These are phyloP conservation scores for Nansenia antarctica DNA, from an alignment of 2,113 vertebrate genomes.

Conservation along the genomic window DNA sequence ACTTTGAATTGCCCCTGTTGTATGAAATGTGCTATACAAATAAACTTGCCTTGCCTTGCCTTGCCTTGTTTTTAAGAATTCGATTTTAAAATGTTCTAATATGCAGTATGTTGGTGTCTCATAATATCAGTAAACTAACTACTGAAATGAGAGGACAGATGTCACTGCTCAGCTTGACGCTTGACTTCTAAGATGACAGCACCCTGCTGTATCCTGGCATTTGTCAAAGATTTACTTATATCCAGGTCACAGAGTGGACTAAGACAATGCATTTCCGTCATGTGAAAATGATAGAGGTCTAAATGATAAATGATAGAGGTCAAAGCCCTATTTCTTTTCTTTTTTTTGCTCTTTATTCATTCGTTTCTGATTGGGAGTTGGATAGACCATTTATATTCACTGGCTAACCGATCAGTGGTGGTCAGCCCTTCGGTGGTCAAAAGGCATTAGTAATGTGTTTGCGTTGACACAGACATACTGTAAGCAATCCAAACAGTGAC, in stretches of 20 bases:
- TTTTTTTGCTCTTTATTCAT: background rate
- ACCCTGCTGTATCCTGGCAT: background rate
- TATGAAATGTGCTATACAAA: no score
- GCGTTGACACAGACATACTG: slow-evolving; percentile 7
- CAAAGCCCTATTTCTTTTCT: background rate
- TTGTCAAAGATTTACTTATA: background rate
- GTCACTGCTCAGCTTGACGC: background rate
- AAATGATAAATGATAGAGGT: no score
- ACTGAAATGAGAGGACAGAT: background rate
- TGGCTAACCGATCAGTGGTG: no score
- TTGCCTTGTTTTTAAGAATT: no score
- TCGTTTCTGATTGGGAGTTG: background rate
- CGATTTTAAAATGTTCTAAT: no score
- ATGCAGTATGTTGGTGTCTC: background rate
- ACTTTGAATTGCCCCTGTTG: no score
- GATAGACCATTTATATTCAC: background rate
- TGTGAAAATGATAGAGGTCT: background rate
- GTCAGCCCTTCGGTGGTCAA: no score
- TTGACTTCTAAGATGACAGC: background rate
- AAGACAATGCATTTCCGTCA: background rate
- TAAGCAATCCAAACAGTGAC: slow-evolving; percentile 5
- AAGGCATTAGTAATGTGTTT: slow-evolving; percentile 14
- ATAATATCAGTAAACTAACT: background rate
- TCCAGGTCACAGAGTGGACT: background rate
- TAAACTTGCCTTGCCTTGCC: no score